Evolutionary conservation across 1,140 invertebrate species (phyloP), one percentile per base, ranked within the genome.

Genomic region (Temnothorax curvispinosus): DNA sequence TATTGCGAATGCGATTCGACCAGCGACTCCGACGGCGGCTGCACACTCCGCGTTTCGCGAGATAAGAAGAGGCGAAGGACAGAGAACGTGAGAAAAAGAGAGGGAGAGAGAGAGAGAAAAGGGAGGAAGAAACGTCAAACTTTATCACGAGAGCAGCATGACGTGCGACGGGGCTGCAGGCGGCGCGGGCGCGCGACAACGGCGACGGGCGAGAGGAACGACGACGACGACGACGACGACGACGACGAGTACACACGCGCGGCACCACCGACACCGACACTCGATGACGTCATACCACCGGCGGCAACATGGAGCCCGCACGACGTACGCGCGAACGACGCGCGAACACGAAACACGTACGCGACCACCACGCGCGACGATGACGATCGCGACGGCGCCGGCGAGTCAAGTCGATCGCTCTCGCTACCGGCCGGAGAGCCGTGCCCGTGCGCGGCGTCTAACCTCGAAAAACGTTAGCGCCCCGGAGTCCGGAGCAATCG

Each of bases 121-220:
- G 11, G 64, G 47, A 65, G 76, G 64, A 27, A 78, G 35, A 64
- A 85, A 85, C 41, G 52, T 87, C 81, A 87, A 91, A 94, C 87
- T 92, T 92, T 94, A 93, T 93, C 92, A 94, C 91, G 91, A 93
- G 92, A 93, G 93, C 91, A 93, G 93, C 93, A 94, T 94, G 89
- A 93, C 93, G 52, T 88, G 80, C 71, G 64, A 32, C 64, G 52
- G 72, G 67, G 92, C 87, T 92, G 90, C 88, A 72, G 82, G 50
- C 44, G 35, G 44, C 54, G 41, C 74, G 32, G 35, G 32, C 54
- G 41, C 74, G 32, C 62, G 78, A 67, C 58, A 47, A 65, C 27
- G 58, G 87, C 76, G 58, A 87, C 76, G 50, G 76, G 21, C 38
- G 60, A 75, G 60, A 84, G 77, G 32, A 85, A 80, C n/a, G 62